A percentile compares a stretch with the other conserved stretches of the same genome.
Evolutionary conservation across 64 coral and sea anemone genomes (phyloP).

Genomic region (Pachyseris speciosa): DNA sequence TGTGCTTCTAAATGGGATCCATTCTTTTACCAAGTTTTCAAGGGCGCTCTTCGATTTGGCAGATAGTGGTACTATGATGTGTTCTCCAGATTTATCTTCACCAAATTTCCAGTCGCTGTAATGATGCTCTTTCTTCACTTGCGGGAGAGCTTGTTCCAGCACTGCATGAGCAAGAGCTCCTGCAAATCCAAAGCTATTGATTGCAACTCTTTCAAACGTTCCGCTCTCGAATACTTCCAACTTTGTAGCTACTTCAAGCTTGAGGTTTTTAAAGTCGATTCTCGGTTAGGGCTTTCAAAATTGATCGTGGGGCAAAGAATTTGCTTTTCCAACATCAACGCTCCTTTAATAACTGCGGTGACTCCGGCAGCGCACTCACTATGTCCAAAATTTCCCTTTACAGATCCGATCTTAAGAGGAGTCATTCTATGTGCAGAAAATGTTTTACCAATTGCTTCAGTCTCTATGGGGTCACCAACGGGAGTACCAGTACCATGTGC

Average conservation of each 20-base stretch:
- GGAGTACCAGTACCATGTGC: slow-evolving; percentile 42
- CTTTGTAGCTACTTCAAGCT: background rate
- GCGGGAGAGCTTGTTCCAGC: background rate
- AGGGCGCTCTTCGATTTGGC: background rate
- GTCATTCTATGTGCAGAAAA: background rate
- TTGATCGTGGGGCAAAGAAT: background rate
- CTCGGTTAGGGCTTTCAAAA: slow-evolving; percentile 14
- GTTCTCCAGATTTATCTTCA: background rate
- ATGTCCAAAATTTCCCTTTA: slow-evolving; percentile 25
- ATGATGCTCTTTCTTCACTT: background rate
- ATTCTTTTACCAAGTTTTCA: background rate
- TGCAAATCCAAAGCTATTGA: background rate
- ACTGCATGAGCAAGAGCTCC: slow-evolving; percentile 1
- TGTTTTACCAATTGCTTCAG: background rate
- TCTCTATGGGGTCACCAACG: slow-evolving; percentile 27
- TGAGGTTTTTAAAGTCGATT: background rate
- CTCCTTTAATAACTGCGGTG: slow-evolving; percentile 4
- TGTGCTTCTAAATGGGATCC: background rate
- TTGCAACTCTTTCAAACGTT: background rate
- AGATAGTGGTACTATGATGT: background rate
- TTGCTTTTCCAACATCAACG: background rate
- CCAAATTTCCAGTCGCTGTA: background rate
- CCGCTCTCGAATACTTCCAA: background rate
- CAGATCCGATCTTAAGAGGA: slow-evolving; percentile 13
- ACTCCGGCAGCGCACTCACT: slow-evolving; percentile 23